Conservation (phyloP, 2,113 vertebrate species). For the Pterocles burchelli region DNA sequence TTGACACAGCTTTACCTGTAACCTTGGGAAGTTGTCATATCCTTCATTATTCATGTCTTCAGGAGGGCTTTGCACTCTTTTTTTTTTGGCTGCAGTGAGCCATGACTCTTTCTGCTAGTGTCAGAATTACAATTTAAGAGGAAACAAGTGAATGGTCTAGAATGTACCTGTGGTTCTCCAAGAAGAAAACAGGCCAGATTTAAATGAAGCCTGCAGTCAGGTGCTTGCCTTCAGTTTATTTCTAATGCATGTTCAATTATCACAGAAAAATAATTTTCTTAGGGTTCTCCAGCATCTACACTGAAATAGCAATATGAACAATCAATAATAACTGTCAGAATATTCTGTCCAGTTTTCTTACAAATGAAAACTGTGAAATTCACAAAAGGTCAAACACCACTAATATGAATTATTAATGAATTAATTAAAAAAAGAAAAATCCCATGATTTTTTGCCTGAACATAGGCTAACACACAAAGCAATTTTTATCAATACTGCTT, state of each 20-base stretch:
- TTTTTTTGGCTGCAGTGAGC: neutral
- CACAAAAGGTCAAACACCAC: neutral
- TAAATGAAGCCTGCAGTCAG: neutral
- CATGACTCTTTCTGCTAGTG: neutral
- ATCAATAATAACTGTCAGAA: neutral
- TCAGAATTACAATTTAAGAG: neutral
- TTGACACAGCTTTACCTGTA: neutral
- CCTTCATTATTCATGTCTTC: conserved; percentile 7
- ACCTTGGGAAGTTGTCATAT: neutral
- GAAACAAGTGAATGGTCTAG: neutral
- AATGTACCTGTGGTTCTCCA: neutral
- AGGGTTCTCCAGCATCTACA: neutral
- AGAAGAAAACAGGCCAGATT: neutral
- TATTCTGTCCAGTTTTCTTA: neutral
- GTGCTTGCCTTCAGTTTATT: neutral
- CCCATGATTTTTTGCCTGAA: neutral
- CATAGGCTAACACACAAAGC: neutral
- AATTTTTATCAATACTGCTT: neutral
- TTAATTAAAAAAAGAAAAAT: neutral
- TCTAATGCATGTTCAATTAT: neutral
- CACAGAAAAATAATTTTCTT: neutral
- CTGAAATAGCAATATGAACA: neutral
- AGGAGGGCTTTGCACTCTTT: neutral
- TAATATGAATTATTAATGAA: neutral
- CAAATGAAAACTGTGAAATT: neutral